Base-by-base conservation (phyloP, 2,888 invertebrate genomes). In the Spilosoma lubricipeda region DNA sequence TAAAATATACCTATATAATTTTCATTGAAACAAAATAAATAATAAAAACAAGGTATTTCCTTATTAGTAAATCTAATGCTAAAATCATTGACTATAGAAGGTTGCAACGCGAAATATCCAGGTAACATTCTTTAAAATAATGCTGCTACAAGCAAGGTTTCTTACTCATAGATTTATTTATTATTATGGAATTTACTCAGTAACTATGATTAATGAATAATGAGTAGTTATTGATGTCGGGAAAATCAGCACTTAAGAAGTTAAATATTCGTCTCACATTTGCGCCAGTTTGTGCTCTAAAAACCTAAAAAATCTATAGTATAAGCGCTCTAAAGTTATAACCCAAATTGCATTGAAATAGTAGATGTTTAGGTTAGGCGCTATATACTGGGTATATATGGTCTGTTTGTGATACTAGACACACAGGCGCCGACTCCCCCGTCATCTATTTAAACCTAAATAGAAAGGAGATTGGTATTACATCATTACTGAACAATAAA, bases 1-100 rank as follows among this genome's bases (percentile, higher is more conserved):
- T 95, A 95, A 95, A 95, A 95, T 95, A 95, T 95, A 94, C 95
- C 94, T 95, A 94, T 95, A 93, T 93, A 94, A 94, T 94, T 95
- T 94, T 90, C 90, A 93, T 93, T 92, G 92, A 94, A 95, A 95
- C 95, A 95, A 95, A 95, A 92, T 94, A 95, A 95, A 95, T 94
- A 94, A 95, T 94, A 95, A 95, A 94, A 95, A 95, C 95, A 95
- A 94, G 91, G 93, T 93, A 92, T 92, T 93, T 92, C 89, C 92
- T 94, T 93, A 94, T 90, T 91, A 92, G 91, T 94, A 93, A 85
- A 92, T 89, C 92, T 94, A 94, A 91, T 78, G 88, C 94, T 95
- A 95, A 92, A 93, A 92, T 90, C 91, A 94, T 93, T 95, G 95
- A 95, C 95, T 95, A 94, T 91, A 90, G 90, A 93, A 91, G 90